Conservation (phyloP, 2,797 vertebrate species). For the Sebastes hopkinsi region DNA sequence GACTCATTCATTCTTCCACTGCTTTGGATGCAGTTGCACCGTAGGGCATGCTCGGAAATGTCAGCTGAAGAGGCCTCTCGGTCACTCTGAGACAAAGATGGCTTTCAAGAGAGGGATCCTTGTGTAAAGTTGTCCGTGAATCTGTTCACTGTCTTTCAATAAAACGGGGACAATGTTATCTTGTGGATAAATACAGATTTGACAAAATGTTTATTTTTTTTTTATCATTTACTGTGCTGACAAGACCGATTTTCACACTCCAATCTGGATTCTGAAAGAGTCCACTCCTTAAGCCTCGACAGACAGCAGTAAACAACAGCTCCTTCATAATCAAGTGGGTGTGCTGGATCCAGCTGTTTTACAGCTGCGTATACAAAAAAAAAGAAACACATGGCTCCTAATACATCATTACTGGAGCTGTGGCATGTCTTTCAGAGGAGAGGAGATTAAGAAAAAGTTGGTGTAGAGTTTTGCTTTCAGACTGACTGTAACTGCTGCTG, state of each 20-base stretch:
- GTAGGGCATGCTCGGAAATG: constrained; percentile 51
- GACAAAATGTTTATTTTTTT: neutral
- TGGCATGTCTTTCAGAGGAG: constrained; percentile 5
- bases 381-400: constrained; percentile 36
- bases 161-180: neutral
- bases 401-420: constrained; percentile 5
- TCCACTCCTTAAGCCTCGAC: constrained; percentile 38
- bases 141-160: neutral
- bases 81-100: neutral
- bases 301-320: constrained; percentile 47
- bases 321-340: constrained; percentile 57
- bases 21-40: constrained; percentile 16
- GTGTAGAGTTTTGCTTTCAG: neutral
- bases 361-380: constrained; percentile 50
- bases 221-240: neutral
- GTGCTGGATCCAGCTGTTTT: constrained; percentile 69
- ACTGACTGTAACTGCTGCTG: neutral
- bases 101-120: neutral
- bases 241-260: constrained; percentile 6
- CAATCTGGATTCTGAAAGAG: constrained; percentile 14
- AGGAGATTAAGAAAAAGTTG: neutral
- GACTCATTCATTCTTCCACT: constrained; percentile 72
- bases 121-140: neutral
- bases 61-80: constrained; percentile 36
- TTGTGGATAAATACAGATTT: neutral